Evolutionary conservation across 2,797 vertebrate genomes (phyloP), one percentile per base, ranked within the genome.

Genomic region (Poecilia velifera): DNA sequence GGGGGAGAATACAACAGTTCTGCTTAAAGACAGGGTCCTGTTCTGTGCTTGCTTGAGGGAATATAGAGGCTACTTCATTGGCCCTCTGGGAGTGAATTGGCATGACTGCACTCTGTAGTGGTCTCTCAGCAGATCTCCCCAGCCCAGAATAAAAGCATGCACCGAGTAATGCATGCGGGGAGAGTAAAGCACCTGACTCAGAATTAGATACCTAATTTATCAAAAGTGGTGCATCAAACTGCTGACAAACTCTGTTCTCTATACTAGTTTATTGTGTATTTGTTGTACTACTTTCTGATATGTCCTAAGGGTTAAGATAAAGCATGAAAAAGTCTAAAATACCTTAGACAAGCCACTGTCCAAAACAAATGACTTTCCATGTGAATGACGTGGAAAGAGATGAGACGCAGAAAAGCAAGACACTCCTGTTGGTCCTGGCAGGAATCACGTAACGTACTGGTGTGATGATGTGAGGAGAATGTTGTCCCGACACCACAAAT

Each of bases 11-110:
- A 31, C 31, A 31, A 14, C 7, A 57, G 57, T 16, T 62, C 77
- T 83, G 71, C 76, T 79, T 86, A 86, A 84, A 85, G 73, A 88
- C 14, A 34, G 57, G 28, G 75, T 78, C 72, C 4, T 34, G 57
- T 31, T 74, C 71, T 82, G 62, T 64, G 18, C 86, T 85, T 88
- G 87, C 84, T 86, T 89, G 59, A n/a, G 74, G 79, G 51, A 51
- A n/a, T 73, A 83, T 76, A 88, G 83, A 82, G 80, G 86, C 82
- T 46, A 82, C 81, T 90, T 85, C 80, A 90, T 88, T 72, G 62
- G 82, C 70, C 85, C 77, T 49, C 49, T 83, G 87, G 88, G 86
- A 76, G 81, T 73, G 72, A 76, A 78, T 68, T 89, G 90, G 88
- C 85, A 89, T 78, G 73, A 66, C 84, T 73, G 72, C 77, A 66